phyloP scores from a whole-genome alignment of 2,113 vertebrate genomes.

The Hydrochoerus hydrochaeris region DNA sequence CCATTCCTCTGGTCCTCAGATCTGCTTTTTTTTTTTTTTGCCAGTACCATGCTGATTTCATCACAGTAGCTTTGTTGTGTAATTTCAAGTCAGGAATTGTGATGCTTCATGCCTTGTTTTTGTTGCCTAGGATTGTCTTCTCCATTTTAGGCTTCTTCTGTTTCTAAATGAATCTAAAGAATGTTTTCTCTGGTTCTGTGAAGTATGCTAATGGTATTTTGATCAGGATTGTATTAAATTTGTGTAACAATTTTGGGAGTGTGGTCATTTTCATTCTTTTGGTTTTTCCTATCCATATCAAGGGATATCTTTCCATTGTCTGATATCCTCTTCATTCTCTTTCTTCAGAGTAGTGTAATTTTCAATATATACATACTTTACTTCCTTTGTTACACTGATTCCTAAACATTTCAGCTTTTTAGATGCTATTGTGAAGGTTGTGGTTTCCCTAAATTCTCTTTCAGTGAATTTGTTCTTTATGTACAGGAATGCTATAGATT shows the following conservation, averaged over 20 bases:
- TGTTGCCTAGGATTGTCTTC: no score
- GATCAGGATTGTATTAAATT: not conserved
- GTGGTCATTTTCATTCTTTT: not conserved
- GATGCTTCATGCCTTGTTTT: not conserved
- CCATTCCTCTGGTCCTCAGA: not conserved
- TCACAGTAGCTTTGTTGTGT: not conserved
- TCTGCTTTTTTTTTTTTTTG: not conserved
- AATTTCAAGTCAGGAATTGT: not conserved
- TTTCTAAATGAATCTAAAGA: no score
- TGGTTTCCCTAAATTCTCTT: no score
- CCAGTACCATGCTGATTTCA: not conserved
- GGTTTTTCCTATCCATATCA: not conserved
- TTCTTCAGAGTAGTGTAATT: not conserved
- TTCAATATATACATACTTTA: not conserved
- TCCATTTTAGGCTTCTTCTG: no score
- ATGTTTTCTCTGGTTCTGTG: no score
- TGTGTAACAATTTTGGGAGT: not conserved
- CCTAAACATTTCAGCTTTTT: not conserved
- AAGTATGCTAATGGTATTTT: not conserved
- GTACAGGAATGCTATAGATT: no score
- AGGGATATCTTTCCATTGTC: not conserved
- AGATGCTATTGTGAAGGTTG: no score
- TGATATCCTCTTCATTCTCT: not conserved
- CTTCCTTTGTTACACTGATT: not conserved
- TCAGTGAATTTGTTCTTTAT: no score